Percentiles rank a stretch among this genome's conserved stretches.
Conservation (phyloP, 2,797 vertebrate species). For the Monodelphis domestica region DNA sequence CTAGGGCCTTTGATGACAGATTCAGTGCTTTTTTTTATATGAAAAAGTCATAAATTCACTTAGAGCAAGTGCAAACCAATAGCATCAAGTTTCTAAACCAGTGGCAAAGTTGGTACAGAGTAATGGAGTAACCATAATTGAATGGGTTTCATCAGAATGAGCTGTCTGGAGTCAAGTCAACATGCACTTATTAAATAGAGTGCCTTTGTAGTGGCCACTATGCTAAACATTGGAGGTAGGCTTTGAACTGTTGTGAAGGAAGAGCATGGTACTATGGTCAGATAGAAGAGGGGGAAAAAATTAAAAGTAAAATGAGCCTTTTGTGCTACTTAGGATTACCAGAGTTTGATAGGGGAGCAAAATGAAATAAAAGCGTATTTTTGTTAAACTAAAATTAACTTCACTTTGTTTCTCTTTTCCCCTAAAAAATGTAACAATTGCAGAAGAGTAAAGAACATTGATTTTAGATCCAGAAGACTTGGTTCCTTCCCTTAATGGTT, state of each 20-base stretch:
- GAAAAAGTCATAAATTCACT: not conserved
- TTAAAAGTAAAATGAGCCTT: not conserved
- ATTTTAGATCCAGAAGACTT: not conserved
- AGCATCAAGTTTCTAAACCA: not conserved
- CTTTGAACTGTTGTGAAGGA: not conserved
- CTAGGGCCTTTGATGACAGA: not conserved
- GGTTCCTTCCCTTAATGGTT: not conserved
- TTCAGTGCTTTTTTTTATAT: not conserved
- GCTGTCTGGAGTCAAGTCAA: not conserved
- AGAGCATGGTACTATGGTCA: not conserved
- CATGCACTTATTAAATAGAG: not conserved
- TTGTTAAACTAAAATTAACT: not conserved
- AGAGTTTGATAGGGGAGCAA: not conserved
- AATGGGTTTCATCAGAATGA: not conserved
- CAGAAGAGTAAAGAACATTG: not conserved
- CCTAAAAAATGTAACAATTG: not conserved
- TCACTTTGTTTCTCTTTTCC: not conserved
- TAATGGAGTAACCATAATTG: not conserved
- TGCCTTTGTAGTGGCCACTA: not conserved
- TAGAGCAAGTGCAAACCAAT: not conserved
- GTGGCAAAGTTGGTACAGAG: not conserved
- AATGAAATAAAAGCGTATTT: not conserved
- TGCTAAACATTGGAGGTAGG: not conserved
- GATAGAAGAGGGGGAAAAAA: not conserved
- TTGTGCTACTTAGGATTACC: not conserved